Base-by-base conservation (phyloP, 1,140 invertebrate species). In the Octopus sinensis region DNA sequence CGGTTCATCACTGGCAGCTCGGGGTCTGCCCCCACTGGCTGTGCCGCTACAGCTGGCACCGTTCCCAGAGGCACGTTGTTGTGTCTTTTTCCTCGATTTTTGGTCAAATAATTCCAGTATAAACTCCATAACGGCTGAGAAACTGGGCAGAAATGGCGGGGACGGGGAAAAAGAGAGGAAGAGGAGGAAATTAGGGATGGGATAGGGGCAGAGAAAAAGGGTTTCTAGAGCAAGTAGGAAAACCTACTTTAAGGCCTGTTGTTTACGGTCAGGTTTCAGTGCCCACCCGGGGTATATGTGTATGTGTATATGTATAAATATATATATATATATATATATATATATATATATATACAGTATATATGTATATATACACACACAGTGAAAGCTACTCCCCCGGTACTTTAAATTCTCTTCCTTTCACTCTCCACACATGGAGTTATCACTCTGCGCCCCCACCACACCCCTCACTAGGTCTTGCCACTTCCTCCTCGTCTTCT, bases 1-100 rank as follows among this genome's bases (percentile, higher is more conserved):
- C 12, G 76, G 43, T 77, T 77, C 76, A 77, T 77, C 76, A 77
- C 76, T 77, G 6, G 76, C 76, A 1, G 76, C 76, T 17, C 76
- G 76, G 43, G 76, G 76, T 6, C 76, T 17, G 23, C 12, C 52
- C 9, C 43, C 75, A 62, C 56, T 17, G 9, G 9, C 56, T 62
- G 9, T 5, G 13, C 68, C 30, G 13, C 68, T 73, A 23, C 68
- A 73, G 5, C 17, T 23, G 6, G 13, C 30, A 1, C 30, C 30
- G 30, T 43, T 43, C 30, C 30, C 30, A 43, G 30, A 43, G 30
- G 30, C 30, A 10, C 23, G 76, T 53, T 77, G 76, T 53, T 77
- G 43, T 0, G 76, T 53, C 52, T 77, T 77, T 51, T 77, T 77
- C 76, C 76, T 77, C 7, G 43, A 51, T 53, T 77, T 77, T 51